Evolutionary conservation across 2,113 vertebrate genomes (phyloP).

Genomic region (Hemichromis elongatus): DNA sequence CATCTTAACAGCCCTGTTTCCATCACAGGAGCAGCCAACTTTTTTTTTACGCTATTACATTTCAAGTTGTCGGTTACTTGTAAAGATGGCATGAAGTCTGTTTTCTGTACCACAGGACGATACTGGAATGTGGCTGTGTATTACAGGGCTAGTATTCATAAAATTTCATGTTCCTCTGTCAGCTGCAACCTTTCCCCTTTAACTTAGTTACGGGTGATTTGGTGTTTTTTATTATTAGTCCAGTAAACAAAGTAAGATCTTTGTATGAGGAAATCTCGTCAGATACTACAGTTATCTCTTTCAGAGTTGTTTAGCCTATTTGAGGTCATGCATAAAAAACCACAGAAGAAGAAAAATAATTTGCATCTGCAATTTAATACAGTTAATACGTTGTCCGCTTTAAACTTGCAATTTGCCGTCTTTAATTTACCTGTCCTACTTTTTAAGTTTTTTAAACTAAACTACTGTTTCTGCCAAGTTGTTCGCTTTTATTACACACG

Average conservation of each 20-base stretch:
- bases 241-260: neutral
- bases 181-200: neutral
- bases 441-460: neutral
- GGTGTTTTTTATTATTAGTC: constrained; percentile 25
- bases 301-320: neutral
- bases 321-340: neutral
- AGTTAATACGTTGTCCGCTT: neutral
- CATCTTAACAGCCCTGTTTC: constrained; percentile 22
- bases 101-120: neutral
- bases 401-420: neutral
- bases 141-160: neutral
- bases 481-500: neutral
- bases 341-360: neutral
- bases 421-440: neutral
- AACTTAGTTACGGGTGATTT: constrained; percentile 5
- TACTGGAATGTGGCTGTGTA: neutral
- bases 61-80: constrained; percentile 12
- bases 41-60: constrained; percentile 5
- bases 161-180: neutral
- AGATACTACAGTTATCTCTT: neutral
- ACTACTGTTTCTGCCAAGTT: neutral
- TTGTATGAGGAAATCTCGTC: neutral
- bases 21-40: neutral
- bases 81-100: neutral
- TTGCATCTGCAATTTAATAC: neutral